phyloP scores from a whole-genome alignment of 2,113 vertebrate genomes.

The Fulmarus glacialis region DNA sequence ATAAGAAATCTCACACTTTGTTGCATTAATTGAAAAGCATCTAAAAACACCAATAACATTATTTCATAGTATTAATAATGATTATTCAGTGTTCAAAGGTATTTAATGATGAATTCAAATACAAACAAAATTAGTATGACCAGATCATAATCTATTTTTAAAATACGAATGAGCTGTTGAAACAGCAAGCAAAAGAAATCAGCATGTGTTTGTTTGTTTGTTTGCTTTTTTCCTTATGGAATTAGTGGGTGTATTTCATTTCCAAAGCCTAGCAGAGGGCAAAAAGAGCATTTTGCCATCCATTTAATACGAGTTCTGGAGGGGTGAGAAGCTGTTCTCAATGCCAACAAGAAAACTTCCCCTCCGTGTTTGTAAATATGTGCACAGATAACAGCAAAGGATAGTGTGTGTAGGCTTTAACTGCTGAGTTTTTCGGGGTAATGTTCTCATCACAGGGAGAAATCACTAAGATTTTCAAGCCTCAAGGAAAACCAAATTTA shows the following conservation, averaged over 20 bases:
- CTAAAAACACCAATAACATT: conserved; percentile 4
- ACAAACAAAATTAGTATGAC: conserved; percentile 37
- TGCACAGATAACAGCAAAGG: background rate
- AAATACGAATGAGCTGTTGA: background rate
- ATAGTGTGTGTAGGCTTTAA: background rate
- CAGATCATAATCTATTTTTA: conserved; percentile 41
- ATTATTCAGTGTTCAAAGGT: conserved; percentile 19
- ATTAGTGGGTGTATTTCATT: conserved; percentile 38
- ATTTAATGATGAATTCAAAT: conserved; percentile 31
- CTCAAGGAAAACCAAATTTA: background rate
- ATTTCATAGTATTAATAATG: conserved; percentile 21
- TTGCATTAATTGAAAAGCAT: conserved; percentile 47
- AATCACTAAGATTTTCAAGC: background rate
- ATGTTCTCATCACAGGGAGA: background rate
- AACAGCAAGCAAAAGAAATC: conserved; percentile 26
- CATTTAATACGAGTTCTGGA: background rate
- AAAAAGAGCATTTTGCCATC: conserved; percentile 24
- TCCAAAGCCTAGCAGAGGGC: conserved; percentile 26
- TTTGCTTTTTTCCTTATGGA: conserved; percentile 33
- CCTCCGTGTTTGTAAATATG: background rate
- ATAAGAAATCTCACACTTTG: background rate
- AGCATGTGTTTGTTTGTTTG: conserved; percentile 26
- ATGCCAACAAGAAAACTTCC: background rate
- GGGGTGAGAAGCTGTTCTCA: conserved; percentile 14
- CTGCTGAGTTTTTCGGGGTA: background rate